These are phyloP conservation scores for Trypoxylus dichotomus DNA, from an alignment of 1,140 invertebrate genomes.

Conservation along the genomic window DNA sequence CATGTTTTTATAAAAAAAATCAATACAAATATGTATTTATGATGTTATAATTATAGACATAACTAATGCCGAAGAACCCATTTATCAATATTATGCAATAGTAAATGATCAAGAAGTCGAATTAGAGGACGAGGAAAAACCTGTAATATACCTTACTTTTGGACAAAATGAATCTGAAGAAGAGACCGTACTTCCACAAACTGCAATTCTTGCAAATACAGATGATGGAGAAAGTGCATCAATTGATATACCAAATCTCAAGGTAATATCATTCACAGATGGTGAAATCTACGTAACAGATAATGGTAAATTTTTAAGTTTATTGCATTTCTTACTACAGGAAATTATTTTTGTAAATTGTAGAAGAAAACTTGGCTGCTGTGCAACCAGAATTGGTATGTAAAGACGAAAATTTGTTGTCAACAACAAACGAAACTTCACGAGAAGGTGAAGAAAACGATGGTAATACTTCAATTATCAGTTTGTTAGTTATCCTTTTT, in stretches of 20 bases:
- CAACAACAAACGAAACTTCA: not conserved
- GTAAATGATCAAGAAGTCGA: slow-evolving; percentile 30
- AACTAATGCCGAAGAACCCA: slow-evolving; percentile 28
- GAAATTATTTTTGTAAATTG: slow-evolving; percentile 3
- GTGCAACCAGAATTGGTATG: slow-evolving; percentile 14
- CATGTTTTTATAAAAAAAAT: slow-evolving; percentile 10
- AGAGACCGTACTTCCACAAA: slow-evolving; percentile 27
- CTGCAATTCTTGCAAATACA: slow-evolving; percentile 29
- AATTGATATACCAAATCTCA: slow-evolving; percentile 14
- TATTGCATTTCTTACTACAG: not conserved
- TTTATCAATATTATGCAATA: slow-evolving; percentile 38
- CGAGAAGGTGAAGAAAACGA: not conserved
- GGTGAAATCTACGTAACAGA: slow-evolving; percentile 9
- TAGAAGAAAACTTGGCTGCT: not conserved
- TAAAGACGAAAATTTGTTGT: not conserved
- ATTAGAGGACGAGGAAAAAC: slow-evolving; percentile 20
- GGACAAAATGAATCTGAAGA: slow-evolving; percentile 29
- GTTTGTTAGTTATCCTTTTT: not conserved
- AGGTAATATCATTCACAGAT: slow-evolving; percentile 23
- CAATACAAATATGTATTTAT: not conserved
- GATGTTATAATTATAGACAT: not conserved
- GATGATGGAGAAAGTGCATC: slow-evolving; percentile 20
- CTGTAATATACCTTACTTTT: slow-evolving; percentile 30
- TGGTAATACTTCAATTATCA: not conserved
- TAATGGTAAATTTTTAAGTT: not conserved